Percentiles rank a stretch among this genome's conserved stretches.
Evolutionary conservation across 2,888 invertebrate species (phyloP).

Genomic region (Yponomeuta plumbellus): DNA sequence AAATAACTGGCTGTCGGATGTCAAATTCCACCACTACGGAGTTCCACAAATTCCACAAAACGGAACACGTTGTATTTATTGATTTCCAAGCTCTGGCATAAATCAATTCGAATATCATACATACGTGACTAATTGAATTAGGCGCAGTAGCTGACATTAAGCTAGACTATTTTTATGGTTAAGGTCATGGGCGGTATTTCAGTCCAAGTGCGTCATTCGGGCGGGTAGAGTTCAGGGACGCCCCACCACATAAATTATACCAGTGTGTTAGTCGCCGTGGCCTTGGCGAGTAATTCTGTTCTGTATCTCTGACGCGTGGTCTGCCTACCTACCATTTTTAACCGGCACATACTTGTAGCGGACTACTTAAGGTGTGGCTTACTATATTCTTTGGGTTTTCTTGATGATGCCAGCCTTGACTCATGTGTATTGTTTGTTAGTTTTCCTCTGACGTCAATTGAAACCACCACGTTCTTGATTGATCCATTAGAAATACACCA

Average conservation of each 20-base stretch:
- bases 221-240: conserved; percentile 67
- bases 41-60: no score
- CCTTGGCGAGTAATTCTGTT: conserved; percentile 63
- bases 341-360: neutral
- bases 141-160: conserved; percentile 17
- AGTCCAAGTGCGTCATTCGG: conserved; percentile 67
- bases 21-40: neutral
- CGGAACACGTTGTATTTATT: neutral
- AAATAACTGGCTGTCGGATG: no score
- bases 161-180: conserved; percentile 37
- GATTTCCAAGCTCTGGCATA: neutral
- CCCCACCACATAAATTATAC: conserved; percentile 67
- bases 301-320: conserved; percentile 66
- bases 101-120: neutral
- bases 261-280: conserved; percentile 49
- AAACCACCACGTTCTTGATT: neutral
- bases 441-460: conserved; percentile 6
- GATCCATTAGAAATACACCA: neutral
- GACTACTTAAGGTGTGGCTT: neutral
- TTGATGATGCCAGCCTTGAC: neutral
- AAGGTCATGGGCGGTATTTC: conserved; percentile 63
- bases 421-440: conserved; percentile 3
- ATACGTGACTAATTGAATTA: conserved; percentile 28
- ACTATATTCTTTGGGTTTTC: neutral
- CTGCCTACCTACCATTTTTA: conserved; percentile 53